Evolutionary conservation across 2,888 invertebrate genomes (phyloP), one percentile per base, ranked within the genome.

Genomic region (Thymelicus sylvestris): DNA sequence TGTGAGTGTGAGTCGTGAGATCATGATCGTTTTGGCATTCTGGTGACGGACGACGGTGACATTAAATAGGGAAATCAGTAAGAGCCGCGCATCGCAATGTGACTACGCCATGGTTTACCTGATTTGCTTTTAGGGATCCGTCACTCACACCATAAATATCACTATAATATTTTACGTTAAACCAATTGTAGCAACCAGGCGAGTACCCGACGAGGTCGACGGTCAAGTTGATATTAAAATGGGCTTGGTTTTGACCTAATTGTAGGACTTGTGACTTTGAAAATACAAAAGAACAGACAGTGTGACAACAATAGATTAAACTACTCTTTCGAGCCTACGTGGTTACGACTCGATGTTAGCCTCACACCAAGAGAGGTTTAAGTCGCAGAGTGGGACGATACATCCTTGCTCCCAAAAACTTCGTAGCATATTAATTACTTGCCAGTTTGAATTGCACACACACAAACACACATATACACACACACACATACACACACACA

Each of bases 331-430:
- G 15, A 50, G 15, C 50, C 15, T 15, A 50, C 50, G 15, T 44
- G 7, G 44, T 5, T 44, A 8, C 7, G 39, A 41, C 39, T 7
- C 44, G 44, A 44, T 10, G 2, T 8, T 44, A 44, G 44, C 44
- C 8, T 8, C 7, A 7, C 44, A 8, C 10, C 44, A 8, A 7
- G 44, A 8, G 2, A 19, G 44, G 44, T 8, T 44, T 44, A 8
- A 55, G 24, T 24, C 8, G 10, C 5, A 55, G 10, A 52, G 50
- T 64, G 63, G 63, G 63, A 50, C 38, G 63, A 7, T 19, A 52
- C 63, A 64, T 64, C 63, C 63, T 64, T 50, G 63, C 24, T 64
- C 63, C 63, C 38, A 64, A 64, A 63, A 64, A 31, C 31, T 50
- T 12, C 38, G 38, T 64, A 50, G 63, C 13, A 64, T 64, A 64